Percentiles rank a stretch among this genome's conserved stretches.
phyloP scores from a whole-genome alignment of 2,888 invertebrate species.

The Aphidoletes aphidimyza region DNA sequence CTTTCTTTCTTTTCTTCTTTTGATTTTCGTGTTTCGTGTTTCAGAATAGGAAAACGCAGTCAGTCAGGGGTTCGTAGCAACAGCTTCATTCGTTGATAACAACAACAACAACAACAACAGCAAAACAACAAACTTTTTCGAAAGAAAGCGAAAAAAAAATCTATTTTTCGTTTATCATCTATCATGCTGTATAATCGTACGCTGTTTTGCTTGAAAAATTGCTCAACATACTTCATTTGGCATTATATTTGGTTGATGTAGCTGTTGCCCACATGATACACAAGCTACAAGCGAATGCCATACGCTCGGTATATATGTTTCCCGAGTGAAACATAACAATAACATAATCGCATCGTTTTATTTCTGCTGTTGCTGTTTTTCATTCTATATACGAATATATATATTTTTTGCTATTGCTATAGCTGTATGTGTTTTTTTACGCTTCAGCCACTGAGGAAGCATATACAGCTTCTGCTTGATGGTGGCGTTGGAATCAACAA shows the following conservation, averaged over 20 bases:
- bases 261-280: not conserved
- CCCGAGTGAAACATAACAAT: constrained; percentile 34
- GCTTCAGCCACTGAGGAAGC: not conserved
- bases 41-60: not conserved
- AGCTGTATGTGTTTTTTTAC: not conserved
- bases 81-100: constrained; percentile 15
- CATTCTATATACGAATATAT: not conserved
- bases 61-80: constrained; percentile 27
- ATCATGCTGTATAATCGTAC: constrained; percentile 31
- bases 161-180: constrained; percentile 40
- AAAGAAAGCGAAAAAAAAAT: not conserved
- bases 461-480: not conserved
- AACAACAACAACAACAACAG: not conserved
- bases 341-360: constrained; percentile 37
- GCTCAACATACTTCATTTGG: constrained; percentile 47
- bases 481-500: not conserved
- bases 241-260: constrained; percentile 16
- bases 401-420: no score
- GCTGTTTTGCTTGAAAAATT: constrained; percentile 34
- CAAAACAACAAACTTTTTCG: no score
- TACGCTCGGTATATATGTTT: not conserved
- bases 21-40: not conserved
- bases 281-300: not conserved
- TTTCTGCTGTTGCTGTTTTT: not conserved
- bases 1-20: not conserved